Evolutionary conservation across 1,140 invertebrate species (phyloP), one percentile per base, ranked within the genome.

Genomic region (Hypothenemus hampei): DNA sequence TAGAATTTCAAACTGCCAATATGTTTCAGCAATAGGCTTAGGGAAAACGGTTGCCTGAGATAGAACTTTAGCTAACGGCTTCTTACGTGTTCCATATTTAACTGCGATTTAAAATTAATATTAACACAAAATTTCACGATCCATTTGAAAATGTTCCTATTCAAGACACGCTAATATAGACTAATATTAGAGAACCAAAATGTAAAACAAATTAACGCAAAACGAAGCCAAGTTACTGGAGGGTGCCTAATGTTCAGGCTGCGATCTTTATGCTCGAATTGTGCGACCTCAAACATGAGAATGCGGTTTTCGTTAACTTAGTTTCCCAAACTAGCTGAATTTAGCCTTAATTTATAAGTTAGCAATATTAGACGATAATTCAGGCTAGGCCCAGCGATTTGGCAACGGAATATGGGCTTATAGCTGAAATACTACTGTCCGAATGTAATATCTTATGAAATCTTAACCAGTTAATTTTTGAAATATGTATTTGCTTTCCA

Each of bases 261-360:
- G 41, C 41, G 41, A 44, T 44, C 41, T 44, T 44, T 44, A 44
- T 44, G 41, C 41, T 13, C 23, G 41, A 44, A 44, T 26, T 44
- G 41, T 16, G 21, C 41, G 41, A 21, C 41, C 41, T 20, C 23
- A 44, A 44, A 44, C 41, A 44, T 44, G 41, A 44, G 41, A 44
- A 44, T 44, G 41, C 41, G 41, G 41, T 44, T 44, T 41, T 44
- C 41, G 41, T 44, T 44, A 44, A 44, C 41, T 44, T 44, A 44
- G 41, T 44, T 44, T 26, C 21, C 20, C 41, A 23, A 44, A 44
- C 41, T 44, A 44, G 41, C 41, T 24, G 41, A 44, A 44, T 44
- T 44, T 26, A 26, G 41, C 21, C 26, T 44, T 44, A 44, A 44
- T 44, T 44, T 44, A 44, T 44, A 44, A 24, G 21, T 44, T 44